Percentiles rank a stretch among this genome's conserved stretches.
These are phyloP conservation scores for Macaca nemestrina DNA, from an alignment of 2,113 vertebrate genomes.

Conservation along the genomic window DNA sequence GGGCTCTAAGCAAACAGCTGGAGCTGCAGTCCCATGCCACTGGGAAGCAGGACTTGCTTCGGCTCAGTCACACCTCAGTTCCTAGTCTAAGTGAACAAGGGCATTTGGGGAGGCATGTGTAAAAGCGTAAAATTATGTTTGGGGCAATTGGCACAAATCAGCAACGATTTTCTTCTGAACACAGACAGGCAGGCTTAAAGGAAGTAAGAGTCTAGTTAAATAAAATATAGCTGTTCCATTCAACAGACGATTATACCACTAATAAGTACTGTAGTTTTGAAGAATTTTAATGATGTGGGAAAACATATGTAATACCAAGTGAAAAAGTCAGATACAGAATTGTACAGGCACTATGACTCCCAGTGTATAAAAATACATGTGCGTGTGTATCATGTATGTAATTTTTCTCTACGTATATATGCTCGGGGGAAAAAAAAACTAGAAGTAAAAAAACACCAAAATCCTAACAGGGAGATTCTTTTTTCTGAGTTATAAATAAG, in stretches of 20 bases:
- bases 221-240: background rate
- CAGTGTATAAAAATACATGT: background rate
- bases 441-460: background rate
- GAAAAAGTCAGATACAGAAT: background rate
- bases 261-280: background rate
- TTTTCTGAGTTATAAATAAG: background rate
- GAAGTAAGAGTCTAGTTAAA: background rate
- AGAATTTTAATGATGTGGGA: background rate
- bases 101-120: background rate
- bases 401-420: background rate
- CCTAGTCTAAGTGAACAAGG: background rate
- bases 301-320: background rate
- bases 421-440: background rate
- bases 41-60: background rate
- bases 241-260: background rate
- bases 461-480: background rate
- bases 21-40: background rate
- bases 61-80: background rate
- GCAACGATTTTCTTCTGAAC: background rate
- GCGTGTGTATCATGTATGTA: background rate
- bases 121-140: background rate
- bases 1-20: slow-evolving; percentile 32
- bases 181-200: background rate
- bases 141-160: background rate
- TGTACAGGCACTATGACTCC: background rate